phyloP scores from a whole-genome alignment of 2,888 invertebrate genomes.

The Drosophila rellima region DNA sequence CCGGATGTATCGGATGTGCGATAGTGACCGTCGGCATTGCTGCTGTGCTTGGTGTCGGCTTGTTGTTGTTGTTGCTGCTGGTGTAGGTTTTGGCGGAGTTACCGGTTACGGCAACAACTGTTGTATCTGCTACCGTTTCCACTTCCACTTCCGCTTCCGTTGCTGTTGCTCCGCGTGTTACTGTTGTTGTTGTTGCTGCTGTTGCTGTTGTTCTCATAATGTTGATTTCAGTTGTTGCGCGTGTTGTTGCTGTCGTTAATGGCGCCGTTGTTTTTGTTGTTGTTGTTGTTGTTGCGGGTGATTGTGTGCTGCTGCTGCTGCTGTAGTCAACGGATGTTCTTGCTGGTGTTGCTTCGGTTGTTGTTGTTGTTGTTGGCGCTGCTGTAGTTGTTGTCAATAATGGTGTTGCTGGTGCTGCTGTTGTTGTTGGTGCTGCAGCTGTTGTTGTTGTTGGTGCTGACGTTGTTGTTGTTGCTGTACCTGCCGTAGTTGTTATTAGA shows the following conservation, averaged over 20 bases:
- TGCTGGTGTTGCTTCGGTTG: background rate
- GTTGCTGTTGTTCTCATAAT: conserved; percentile 6
- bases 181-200: conserved; percentile 33
- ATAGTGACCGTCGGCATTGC: conserved; percentile 62
- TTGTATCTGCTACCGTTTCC: conserved; percentile 16
- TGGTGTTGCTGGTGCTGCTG: conserved; percentile 29
- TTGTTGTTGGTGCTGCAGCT: conserved; percentile 6
- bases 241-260: conserved; percentile 33
- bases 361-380: conserved; percentile 24
- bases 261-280: conserved; percentile 26
- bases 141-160: conserved; percentile 27
- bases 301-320: conserved; percentile 1
- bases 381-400: conserved; percentile 27
- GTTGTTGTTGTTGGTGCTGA: conserved; percentile 30
- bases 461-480: conserved; percentile 8
- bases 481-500: conserved; percentile 16
- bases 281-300: conserved; percentile 31
- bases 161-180: conserved; percentile 33
- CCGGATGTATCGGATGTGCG: conserved; percentile 84
- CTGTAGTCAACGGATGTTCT: conserved; percentile 17
- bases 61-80: conserved; percentile 7
- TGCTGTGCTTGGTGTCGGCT: conserved; percentile 23
- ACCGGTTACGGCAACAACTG: conserved; percentile 17
- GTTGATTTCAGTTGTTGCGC: conserved; percentile 16
- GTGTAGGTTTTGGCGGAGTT: conserved; percentile 1